Evolutionary conservation across 2,113 vertebrate species (phyloP).

Genomic region (Gavia stellata): DNA sequence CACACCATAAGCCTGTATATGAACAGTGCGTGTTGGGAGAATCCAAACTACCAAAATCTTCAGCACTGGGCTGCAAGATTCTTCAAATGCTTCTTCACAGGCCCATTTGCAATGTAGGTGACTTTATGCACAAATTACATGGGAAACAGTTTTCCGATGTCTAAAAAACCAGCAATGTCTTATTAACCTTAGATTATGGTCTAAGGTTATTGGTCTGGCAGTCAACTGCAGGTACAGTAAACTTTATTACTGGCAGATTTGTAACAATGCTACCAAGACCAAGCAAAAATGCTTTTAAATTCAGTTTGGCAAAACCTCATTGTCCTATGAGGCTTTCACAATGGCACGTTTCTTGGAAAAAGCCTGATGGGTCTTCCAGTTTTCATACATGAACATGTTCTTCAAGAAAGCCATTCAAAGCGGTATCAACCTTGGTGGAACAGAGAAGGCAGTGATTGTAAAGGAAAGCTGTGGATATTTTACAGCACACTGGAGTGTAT

Average conservation of each 20-base stretch:
- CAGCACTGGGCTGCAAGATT: background rate
- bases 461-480: background rate
- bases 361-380: background rate
- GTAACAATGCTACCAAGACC: background rate
- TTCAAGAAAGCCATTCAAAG: background rate
- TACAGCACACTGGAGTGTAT: background rate
- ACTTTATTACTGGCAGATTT: background rate
- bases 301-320: background rate
- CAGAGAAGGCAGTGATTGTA: background rate
- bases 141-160: background rate
- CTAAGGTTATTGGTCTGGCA: background rate
- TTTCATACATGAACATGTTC: background rate
- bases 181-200: background rate
- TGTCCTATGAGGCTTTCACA: background rate
- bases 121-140: background rate
- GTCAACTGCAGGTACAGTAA: background rate
- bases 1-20: background rate
- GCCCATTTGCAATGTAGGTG: background rate
- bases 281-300: background rate
- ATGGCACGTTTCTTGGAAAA: background rate
- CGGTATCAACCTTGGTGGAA: background rate
- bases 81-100: background rate
- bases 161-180: background rate
- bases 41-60: background rate
- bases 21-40: background rate